phyloP scores from a whole-genome alignment of 2,113 vertebrate genomes.

The Hydrochoerus hydrochaeris region DNA sequence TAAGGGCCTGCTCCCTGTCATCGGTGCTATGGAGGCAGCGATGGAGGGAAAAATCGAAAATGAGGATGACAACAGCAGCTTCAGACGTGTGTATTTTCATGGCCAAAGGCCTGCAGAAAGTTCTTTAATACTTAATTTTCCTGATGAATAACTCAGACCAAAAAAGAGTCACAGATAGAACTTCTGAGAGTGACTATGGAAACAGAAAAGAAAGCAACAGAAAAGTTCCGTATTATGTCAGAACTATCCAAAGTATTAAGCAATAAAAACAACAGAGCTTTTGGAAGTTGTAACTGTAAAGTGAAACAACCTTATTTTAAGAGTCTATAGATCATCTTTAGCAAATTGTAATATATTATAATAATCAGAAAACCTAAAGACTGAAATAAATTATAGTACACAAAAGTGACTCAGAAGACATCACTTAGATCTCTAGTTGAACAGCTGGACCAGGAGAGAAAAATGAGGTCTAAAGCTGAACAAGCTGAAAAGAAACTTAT shows the following conservation, averaged over 20 bases:
- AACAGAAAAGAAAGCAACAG: slow-evolving; percentile 90
- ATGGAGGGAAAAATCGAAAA: background rate
- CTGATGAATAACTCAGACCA: slow-evolving; percentile 85
- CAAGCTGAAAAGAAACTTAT: slow-evolving; percentile 93
- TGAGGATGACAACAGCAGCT: background rate
- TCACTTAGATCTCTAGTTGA: slow-evolving; percentile 91
- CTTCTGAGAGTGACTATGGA: slow-evolving; percentile 95
- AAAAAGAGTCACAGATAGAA: slow-evolving; percentile 93
- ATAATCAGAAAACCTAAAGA: slow-evolving; percentile 76
- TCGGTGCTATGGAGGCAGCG: slow-evolving; percentile 39
- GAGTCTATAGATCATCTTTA: slow-evolving; percentile 68
- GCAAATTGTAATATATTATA: slow-evolving; percentile 62
- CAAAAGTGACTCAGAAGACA: slow-evolving; percentile 78
- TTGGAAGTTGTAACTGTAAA: slow-evolving; percentile 83
- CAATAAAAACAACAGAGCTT: slow-evolving; percentile 80
- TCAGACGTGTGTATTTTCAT: slow-evolving; percentile 80
- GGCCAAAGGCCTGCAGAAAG: slow-evolving; percentile 83
- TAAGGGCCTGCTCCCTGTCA: background rate
- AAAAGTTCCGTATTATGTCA: slow-evolving; percentile 82
- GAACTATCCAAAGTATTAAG: slow-evolving; percentile 75
- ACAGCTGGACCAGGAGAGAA: slow-evolving; percentile 96
- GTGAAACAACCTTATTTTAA: slow-evolving; percentile 66
- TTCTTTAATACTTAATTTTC: slow-evolving; percentile 76
- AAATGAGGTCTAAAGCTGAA: slow-evolving; percentile 96
- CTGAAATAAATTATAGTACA: slow-evolving; percentile 76